Conservation (phyloP, 2,888 invertebrate genomes). For the Scaptomyza flava region DNA sequence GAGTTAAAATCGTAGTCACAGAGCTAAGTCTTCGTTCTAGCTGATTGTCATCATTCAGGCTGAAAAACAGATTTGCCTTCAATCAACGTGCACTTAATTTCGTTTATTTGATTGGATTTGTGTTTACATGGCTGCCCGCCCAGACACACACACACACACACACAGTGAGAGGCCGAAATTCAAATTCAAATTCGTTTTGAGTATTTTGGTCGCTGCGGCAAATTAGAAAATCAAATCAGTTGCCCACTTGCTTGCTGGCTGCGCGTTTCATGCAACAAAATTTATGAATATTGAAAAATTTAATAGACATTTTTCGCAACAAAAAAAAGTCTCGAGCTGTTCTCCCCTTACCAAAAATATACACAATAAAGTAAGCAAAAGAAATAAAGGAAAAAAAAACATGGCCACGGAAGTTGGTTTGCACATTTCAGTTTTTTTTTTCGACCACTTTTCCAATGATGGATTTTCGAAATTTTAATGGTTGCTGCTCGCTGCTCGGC, state of each 20-base stretch:
- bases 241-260: constrained; percentile 40
- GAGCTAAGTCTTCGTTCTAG: constrained; percentile 31
- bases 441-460: constrained; percentile 82
- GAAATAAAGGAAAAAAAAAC: constrained; percentile 51
- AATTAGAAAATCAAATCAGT: constrained; percentile 78
- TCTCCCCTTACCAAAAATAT: constrained; percentile 37
- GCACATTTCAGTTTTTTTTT: constrained; percentile 44
- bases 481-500: constrained; percentile 82
- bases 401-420: constrained; percentile 75
- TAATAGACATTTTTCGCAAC: constrained; percentile 67
- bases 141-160: constrained; percentile 25
- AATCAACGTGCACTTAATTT: constrained; percentile 80
- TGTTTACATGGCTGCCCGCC: constrained; percentile 77
- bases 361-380: too few relatives aligned
- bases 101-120: constrained; percentile 80
- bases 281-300: constrained; percentile 78
- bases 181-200: constrained; percentile 63
- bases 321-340: constrained; percentile 15
- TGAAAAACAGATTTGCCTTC: constrained; percentile 80
- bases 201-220: constrained; percentile 52
- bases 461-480: constrained; percentile 84
- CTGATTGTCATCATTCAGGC: constrained; percentile 80
- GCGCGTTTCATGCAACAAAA: constrained; percentile 54
- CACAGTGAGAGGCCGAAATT: constrained; percentile 32
- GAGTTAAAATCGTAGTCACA: constrained; percentile 11